Percentiles rank a stretch among this genome's conserved stretches.
Evolutionary conservation across 2,888 invertebrate species (phyloP).

Genomic region (Caenorhabditis plicata): DNA sequence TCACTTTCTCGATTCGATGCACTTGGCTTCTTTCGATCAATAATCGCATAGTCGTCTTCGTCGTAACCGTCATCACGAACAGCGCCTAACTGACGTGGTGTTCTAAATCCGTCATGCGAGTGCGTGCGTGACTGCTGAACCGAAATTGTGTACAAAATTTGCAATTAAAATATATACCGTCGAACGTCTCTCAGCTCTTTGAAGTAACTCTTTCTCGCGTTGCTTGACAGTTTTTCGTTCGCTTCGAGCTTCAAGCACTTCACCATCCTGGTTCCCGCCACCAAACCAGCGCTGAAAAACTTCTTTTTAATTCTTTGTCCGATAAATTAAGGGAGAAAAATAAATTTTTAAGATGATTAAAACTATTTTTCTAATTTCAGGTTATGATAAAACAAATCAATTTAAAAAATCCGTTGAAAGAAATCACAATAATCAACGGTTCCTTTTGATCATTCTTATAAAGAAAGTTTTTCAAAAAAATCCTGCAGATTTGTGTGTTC

Average conservation of each 20-base stretch:
- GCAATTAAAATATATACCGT: slow-evolving; percentile 4
- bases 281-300: slow-evolving; percentile 23
- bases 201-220: slow-evolving; percentile 33
- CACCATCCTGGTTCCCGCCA: slow-evolving; percentile 17
- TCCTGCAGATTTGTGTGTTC: too few species aligned
- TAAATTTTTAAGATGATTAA: slow-evolving; percentile 1
- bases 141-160: background rate
- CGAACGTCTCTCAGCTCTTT: slow-evolving; percentile 30
- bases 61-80: slow-evolving; percentile 41
- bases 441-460: too few species aligned
- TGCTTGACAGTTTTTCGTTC: slow-evolving; percentile 37
- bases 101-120: slow-evolving; percentile 34
- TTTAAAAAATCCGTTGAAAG: too few species aligned
- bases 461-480: too few species aligned
- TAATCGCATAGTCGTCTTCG: slow-evolving; percentile 53
- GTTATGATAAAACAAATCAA: too few species aligned
- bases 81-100: slow-evolving; percentile 24
- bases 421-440: too few species aligned
- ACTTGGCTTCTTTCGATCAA: slow-evolving; percentile 41
- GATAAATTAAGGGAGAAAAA: background rate
- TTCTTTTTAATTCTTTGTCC: background rate
- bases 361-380: too few species aligned
- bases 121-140: slow-evolving; percentile 27
- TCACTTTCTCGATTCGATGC: slow-evolving; percentile 52
- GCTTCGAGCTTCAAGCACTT: slow-evolving; percentile 38